Evolutionary conservation across 2,888 invertebrate species (phyloP).

Genomic region (Loripinus fragilis): DNA sequence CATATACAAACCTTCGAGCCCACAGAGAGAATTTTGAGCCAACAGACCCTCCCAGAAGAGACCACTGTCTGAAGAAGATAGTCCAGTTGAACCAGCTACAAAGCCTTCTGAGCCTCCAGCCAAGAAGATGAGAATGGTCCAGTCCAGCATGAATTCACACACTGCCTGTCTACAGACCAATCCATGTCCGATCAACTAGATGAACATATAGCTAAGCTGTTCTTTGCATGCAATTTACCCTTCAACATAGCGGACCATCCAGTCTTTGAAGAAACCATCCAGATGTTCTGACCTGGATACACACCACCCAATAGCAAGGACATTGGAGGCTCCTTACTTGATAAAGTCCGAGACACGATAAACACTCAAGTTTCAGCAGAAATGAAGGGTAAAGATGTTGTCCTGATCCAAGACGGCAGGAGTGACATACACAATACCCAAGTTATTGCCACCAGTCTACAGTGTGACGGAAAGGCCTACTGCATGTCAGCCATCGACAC

Average conservation of each 20-base stretch:
- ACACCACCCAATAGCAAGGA: constrained; percentile 35
- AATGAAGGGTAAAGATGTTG: constrained; percentile 39
- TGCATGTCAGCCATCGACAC: constrained; percentile 34
- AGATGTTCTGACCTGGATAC: constrained; percentile 44
- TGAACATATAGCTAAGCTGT: too few species aligned
- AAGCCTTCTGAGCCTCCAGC: constrained; percentile 1
- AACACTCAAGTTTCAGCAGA: constrained; percentile 18
- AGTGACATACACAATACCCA: constrained; percentile 54
- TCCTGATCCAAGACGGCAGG: constrained; percentile 45
- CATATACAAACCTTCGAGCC: too few species aligned
- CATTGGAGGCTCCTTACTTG: constrained; percentile 34
- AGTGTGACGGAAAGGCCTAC: constrained; percentile 30
- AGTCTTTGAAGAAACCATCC: too few species aligned
- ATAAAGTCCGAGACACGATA: constrained; percentile 26
- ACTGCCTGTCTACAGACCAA: constrained; percentile 7
- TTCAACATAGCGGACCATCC: too few species aligned
- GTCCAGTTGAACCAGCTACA: too few species aligned
- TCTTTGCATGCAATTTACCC: too few species aligned
- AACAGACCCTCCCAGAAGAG: too few species aligned
- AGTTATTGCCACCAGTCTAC: constrained; percentile 43
- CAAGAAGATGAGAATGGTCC: neutral
- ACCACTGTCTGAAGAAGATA: too few species aligned
- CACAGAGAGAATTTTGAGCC: constrained; percentile 4
- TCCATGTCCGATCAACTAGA: constrained; percentile 23
- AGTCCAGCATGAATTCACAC: too few species aligned